phyloP scores from a whole-genome alignment of 2,797 vertebrate species.

The Dromococcyx pavoninus region DNA sequence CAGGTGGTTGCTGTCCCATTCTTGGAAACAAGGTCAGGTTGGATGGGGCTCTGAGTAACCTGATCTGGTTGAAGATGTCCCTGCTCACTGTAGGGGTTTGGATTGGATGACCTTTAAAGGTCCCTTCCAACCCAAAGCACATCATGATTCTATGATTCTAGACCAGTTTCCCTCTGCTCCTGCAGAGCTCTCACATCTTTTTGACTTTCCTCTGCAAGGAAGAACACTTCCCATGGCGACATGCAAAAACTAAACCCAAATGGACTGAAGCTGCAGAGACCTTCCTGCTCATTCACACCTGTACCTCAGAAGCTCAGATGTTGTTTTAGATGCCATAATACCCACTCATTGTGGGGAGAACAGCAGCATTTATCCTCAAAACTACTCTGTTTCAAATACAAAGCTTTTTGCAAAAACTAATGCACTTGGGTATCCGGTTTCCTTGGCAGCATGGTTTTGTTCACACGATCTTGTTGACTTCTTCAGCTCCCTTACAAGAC shows the following conservation, averaged over 20 bases:
- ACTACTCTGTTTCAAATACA: not conserved
- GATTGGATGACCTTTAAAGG: too few species aligned
- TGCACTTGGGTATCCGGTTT: not conserved
- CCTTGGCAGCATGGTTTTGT: accelerated
- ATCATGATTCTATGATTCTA: not conserved
- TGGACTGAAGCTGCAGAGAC: not conserved
- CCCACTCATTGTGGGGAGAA: not conserved
- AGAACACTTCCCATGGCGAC: not conserved
- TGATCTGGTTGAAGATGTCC: too few species aligned
- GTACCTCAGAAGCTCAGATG: not conserved
- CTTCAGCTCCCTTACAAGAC: not conserved
- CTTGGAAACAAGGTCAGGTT: too few species aligned
- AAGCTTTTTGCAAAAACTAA: not conserved
- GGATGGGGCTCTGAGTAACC: too few species aligned
- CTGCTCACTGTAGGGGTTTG: too few species aligned
- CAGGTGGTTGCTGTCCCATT: too few species aligned
- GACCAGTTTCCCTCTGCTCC: not conserved
- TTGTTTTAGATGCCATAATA: not conserved
- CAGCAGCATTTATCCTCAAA: not conserved
- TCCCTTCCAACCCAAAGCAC: too few species aligned
- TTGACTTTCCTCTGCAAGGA: not conserved
- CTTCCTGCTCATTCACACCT: not conserved
- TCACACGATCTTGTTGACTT: not conserved
- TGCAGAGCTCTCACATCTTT: not conserved
- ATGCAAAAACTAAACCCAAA: not conserved